Base-by-base conservation (phyloP, 53 echinoderm and acorn worm species). In the Paracentrotus lividus region DNA sequence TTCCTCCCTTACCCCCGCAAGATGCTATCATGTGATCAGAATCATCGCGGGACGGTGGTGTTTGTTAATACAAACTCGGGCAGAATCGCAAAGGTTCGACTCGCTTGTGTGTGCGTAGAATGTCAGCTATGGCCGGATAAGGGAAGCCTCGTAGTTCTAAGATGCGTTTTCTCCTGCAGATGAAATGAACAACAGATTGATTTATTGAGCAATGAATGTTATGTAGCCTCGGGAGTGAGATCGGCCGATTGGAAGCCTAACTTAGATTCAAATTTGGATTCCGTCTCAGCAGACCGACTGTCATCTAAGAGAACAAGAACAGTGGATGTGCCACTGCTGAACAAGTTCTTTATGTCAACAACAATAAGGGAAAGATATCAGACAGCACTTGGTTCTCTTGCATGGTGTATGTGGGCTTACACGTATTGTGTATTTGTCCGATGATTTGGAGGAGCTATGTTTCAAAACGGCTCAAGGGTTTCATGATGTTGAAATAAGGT, bases 81-180 rank as follows among this genome's bases (percentile, higher is more conserved):
- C 64, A 31, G 72, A 40, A 72, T 38, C 7, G 72, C 40, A 40
- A 72, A 40, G 10, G 36, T 40, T 40, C 36, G 15, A 4, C 72
- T 72, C 72, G 72, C 72, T 38, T 72, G 72, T 72, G 72, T 72
- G 72, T 72, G 72, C 72, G 38, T 72, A 72, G 72, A 72, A 72
- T 36, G 72, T 32, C 72, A 38, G 36, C 72, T 38, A 38, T 10
- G 21, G 72, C 40, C 40, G 72, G 36, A 72, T 21, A 36, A 16
- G 40, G 21, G 38, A 32, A 38, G 38, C 72, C 15, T 36, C 36
- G 72, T 40, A 72, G 72, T 72, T 32, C 40, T 20, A 21, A 38
- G 72, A 72, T 64, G 64, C 31, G 31, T 64, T 29, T 31, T 60
- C 18, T 64, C 9, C 0, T 27, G 64, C 64, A 64, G 64, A 31